phyloP scores from a whole-genome alignment of 2,113 vertebrate species.

The Proteles cristata region DNA sequence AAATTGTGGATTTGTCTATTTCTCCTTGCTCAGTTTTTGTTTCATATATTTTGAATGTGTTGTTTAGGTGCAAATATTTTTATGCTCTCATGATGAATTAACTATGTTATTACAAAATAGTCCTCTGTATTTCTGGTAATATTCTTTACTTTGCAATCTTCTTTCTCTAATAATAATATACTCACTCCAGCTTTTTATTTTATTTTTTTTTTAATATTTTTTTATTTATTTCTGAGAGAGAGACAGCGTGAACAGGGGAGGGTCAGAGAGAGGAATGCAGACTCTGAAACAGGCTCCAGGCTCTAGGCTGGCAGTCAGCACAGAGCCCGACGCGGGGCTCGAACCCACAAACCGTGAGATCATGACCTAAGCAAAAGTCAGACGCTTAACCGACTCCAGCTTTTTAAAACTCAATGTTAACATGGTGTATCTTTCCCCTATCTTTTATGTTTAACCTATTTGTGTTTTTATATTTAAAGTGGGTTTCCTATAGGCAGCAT shows the following conservation, averaged over 20 bases:
- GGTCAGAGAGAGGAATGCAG: no score
- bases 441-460: slow-evolving; percentile 8
- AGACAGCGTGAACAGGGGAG: no score
- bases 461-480: slow-evolving; percentile 38
- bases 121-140: background rate
- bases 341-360: no score
- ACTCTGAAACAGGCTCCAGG: no score
- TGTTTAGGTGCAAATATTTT: background rate
- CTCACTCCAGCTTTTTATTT: background rate
- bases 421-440: background rate
- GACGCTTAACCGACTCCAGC: background rate
- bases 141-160: background rate
- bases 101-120: background rate
- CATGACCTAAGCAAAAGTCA: no score
- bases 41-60: slow-evolving; percentile 39
- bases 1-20: background rate
- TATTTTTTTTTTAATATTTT: no score
- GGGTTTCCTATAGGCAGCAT: background rate
- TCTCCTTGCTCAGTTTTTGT: slow-evolving; percentile 21
- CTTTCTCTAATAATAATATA: background rate
- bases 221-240: no score
- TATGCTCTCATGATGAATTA: background rate
- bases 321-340: no score
- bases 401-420: slow-evolving; percentile 34
- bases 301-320: no score